Base-by-base conservation (phyloP, 1,140 invertebrate species). In the Phocides pigmalion region DNA sequence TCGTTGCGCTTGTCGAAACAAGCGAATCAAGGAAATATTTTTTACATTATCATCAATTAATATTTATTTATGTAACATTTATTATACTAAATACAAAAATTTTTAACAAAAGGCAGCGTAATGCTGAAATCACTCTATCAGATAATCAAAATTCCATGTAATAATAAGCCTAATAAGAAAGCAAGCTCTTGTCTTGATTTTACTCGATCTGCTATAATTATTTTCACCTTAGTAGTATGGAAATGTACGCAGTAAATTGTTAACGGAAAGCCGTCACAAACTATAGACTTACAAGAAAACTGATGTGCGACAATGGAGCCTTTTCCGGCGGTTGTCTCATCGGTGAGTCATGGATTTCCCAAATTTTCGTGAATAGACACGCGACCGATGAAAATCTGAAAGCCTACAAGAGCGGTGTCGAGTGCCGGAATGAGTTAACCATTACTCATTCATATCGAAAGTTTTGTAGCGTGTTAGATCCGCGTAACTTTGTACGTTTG, bases 331-430 rank as follows among this genome's bases (percentile, higher is more conserved):
- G 50, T 76, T 73, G 77, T 76, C 72, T 81, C 58, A 70, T 46
- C 66, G 66, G 64, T 89, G 85, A 88, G 74, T 89, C 87, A 89
- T 66, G 82, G 80, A 81, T 83, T 89, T 89, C 68, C 86, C 81
- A 77, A 89, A 84, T 90, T 90, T 88, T 84, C 83, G 73, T 77
- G 70, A 74, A 75, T 59, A 37, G 64, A 62, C 54, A 58, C 72
- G 72, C 72, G 67, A 73, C 41, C 42, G 50, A 62, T 53, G 72
- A 72, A 79, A 74, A 73, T 47, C 76, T 77, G 87, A 88, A 88
- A 88, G 72, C 87, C 79, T 82, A 85, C 76, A 87, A 90, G 74
- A 73, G 72, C 74, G 80, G 80, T 79, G 74, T 81, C 79, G 70
- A 64, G 68, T 86, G 63, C 68, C 77, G 39, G 51, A 68, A 62